Evolutionary conservation across 2,888 invertebrate genomes (phyloP).

Genomic region (Sicus ferrugineus): DNA sequence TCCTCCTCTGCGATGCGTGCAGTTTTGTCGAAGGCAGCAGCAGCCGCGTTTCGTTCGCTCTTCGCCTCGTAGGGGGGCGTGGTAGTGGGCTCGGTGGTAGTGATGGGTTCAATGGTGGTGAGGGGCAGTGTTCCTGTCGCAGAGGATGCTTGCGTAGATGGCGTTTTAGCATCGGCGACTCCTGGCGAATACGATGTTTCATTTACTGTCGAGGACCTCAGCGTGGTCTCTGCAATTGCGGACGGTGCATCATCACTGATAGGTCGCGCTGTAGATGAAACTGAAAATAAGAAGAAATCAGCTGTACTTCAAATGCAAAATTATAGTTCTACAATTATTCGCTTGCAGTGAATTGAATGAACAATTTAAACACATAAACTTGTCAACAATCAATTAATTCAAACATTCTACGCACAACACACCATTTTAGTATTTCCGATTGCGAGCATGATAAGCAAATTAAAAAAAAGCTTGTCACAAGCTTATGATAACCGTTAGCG

Average conservation of each 20-base stretch:
- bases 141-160: slow-evolving; percentile 33
- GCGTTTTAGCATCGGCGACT: not conserved
- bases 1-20: slow-evolving; percentile 24
- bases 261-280: too few relatives aligned
- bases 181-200: slow-evolving; percentile 20
- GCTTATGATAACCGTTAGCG: too few relatives aligned
- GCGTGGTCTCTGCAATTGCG: slow-evolving; percentile 7
- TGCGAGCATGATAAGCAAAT: too few relatives aligned
- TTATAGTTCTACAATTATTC: too few relatives aligned
- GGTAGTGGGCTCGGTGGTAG: slow-evolving; percentile 58
- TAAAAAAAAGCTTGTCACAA: too few relatives aligned
- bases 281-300: too few relatives aligned
- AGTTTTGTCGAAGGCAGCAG: slow-evolving; percentile 1
- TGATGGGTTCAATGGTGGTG: slow-evolving; percentile 59
- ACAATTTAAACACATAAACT: not conserved
- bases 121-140: slow-evolving; percentile 42
- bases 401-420: not conserved
- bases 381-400: not conserved
- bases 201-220: not conserved
- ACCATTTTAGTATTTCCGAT: too few relatives aligned
- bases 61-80: slow-evolving; percentile 46
- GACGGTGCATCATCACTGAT: too few relatives aligned
- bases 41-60: slow-evolving; percentile 16
- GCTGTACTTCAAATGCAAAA: too few relatives aligned
- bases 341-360: too few relatives aligned